phyloP scores from a whole-genome alignment of 2,797 vertebrate species.

The Antennarius maculatus region DNA sequence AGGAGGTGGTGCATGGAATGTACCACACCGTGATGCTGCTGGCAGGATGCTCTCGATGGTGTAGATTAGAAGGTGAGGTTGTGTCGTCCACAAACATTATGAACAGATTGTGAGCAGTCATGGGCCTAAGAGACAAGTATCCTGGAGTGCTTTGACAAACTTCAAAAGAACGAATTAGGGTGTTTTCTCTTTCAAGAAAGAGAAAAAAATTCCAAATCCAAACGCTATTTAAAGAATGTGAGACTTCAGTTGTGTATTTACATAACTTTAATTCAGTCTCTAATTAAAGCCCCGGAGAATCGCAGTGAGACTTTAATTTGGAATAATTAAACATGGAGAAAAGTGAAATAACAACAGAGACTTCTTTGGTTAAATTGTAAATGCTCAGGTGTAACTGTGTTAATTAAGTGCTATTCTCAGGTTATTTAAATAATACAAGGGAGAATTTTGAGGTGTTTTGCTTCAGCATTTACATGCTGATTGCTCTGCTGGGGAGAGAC shows the following conservation, averaged over 20 bases:
- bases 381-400: conserved; percentile 79
- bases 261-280: conserved; percentile 80
- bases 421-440: conserved; percentile 65
- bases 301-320: conserved; percentile 64
- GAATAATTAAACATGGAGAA: conserved; percentile 79
- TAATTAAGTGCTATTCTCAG: conserved; percentile 80
- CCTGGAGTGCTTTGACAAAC: conserved; percentile 70
- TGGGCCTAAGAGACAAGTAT: too few species aligned
- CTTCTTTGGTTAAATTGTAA: conserved; percentile 65
- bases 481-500: conserved; percentile 65
- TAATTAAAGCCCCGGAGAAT: conserved; percentile 84
- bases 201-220: conserved; percentile 63
- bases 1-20: too few species aligned
- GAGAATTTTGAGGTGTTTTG: conserved; percentile 75
- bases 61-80: too few species aligned
- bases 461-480: conserved; percentile 74
- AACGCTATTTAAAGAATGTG: conserved; percentile 74
- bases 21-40: too few species aligned
- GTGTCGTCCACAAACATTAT: too few species aligned
- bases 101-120: too few species aligned
- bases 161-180: conserved; percentile 72
- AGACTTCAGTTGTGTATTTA: conserved; percentile 74
- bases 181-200: conserved; percentile 55
- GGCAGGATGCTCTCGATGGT: too few species aligned
- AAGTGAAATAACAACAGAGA: conserved; percentile 68